Percentiles rank a stretch among this genome's conserved stretches.
Conservation (phyloP, 2,888 invertebrate genomes). For the Drosophila neotestacea region DNA sequence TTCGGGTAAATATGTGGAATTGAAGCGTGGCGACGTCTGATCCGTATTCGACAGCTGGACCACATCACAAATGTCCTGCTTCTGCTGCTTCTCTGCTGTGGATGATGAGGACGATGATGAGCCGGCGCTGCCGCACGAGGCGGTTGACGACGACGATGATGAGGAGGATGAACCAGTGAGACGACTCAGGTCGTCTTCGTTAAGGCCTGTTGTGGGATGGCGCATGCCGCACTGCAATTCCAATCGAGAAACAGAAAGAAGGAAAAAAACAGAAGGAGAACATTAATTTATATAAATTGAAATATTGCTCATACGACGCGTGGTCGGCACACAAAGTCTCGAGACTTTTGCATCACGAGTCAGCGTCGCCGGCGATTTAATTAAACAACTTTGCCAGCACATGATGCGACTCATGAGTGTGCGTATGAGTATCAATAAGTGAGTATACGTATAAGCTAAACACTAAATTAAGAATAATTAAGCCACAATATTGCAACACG, state of each 20-base stretch:
- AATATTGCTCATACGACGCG: conserved; percentile 28
- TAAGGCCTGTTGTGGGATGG: conserved; percentile 86
- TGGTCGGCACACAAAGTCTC: conserved; percentile 28
- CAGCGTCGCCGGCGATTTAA: conserved; percentile 19
- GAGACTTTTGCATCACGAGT: conserved; percentile 44
- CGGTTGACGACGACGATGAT: conserved; percentile 71
- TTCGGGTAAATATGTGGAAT: conserved; percentile 85
- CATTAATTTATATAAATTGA: conserved; percentile 23
- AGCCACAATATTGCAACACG: conserved; percentile 31
- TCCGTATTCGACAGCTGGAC: conserved; percentile 44
- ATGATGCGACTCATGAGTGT: conserved; percentile 22
- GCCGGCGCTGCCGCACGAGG: conserved; percentile 66
- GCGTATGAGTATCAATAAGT: not conserved
- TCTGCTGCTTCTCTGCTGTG: conserved; percentile 43
- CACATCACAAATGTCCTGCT: conserved; percentile 50
- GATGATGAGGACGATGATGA: conserved; percentile 61
- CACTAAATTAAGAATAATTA: conserved; percentile 26
- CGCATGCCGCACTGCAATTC: conserved; percentile 86
- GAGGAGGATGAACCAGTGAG: conserved; percentile 85
- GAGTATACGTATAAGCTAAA: not conserved
- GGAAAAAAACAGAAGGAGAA: not conserved
- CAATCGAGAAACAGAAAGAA: conserved; percentile 4
- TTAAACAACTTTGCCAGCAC: conserved; percentile 31
- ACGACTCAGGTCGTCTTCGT: conserved; percentile 86
- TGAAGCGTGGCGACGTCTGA: conserved; percentile 69